Conservation (phyloP, 2,888 invertebrate genomes). For the Crioceris asparagi region DNA sequence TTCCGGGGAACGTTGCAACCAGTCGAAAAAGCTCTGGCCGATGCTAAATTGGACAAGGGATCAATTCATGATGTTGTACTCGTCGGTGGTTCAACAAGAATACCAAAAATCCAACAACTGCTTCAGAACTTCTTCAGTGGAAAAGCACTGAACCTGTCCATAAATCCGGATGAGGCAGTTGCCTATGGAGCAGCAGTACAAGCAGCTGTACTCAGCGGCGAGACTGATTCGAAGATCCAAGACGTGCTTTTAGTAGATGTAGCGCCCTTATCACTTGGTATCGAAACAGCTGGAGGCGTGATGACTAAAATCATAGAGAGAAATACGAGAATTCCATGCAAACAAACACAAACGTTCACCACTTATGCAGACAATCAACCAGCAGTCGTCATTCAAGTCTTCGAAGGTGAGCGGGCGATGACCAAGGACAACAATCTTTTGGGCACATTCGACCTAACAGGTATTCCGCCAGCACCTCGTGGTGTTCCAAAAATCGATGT, state of each 20-base stretch:
- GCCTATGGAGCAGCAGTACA: constrained; percentile 35
- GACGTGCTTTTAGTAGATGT: constrained; percentile 62
- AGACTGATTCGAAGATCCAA: constrained; percentile 58
- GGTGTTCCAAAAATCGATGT: constrained; percentile 60
- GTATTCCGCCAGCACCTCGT: constrained; percentile 60
- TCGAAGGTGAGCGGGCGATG: constrained; percentile 67
- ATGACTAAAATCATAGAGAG: constrained; percentile 54
- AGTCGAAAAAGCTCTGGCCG: constrained; percentile 63
- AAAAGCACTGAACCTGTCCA: constrained; percentile 31
- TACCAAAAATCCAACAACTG: constrained; percentile 66
- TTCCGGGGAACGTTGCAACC: constrained; percentile 57
- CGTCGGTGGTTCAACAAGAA: constrained; percentile 72
- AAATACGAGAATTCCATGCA: constrained; percentile 45
- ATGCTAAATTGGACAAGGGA: constrained; percentile 64
- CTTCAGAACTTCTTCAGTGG: constrained; percentile 66
- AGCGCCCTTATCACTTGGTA: constrained; percentile 57
- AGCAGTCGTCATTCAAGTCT: constrained; percentile 48
- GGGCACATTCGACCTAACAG: constrained; percentile 53
- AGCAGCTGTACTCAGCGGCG: constrained; percentile 31
- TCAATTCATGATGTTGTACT: constrained; percentile 69
- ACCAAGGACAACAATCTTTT: constrained; percentile 68
- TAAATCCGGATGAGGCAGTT: constrained; percentile 36
- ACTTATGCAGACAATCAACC: constrained; percentile 59
- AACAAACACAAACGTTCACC: constrained; percentile 46
- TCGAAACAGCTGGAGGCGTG: constrained; percentile 71